Base-by-base conservation (phyloP, 2,888 invertebrate genomes). In the Noctua janthina region DNA sequence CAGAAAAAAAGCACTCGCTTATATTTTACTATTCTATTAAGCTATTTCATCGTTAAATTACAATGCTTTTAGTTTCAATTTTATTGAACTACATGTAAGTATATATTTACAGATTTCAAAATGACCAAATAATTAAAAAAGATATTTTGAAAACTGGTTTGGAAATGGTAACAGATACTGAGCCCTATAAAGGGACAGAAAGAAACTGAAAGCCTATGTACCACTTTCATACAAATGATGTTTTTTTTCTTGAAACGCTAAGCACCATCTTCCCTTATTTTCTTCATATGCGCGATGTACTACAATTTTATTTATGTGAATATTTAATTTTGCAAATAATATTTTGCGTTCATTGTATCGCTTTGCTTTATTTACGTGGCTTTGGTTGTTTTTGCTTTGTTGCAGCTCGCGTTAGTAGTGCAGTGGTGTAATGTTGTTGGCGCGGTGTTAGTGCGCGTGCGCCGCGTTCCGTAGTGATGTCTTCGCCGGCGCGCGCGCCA, bases 301-400 rank as follows among this genome's bases (percentile, higher is more conserved):
- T 80, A 89, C 56, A 82, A 85, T 88, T 87, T 83, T 86, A 88
- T 91, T 87, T 90, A 91, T 92, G 84, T 84, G 68, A 82, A 74
- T 84, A 82, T 89, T 88, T 83, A 85, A 76, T 89, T 89, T 87
- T 86, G 82, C 87, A 74, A 83, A 70, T 89, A 91, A 75, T 84
- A 56, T 88, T 92, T 93, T 93, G 92, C 93, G 86, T 90, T 82
- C 69, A 76, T 86, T 79, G 80, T 85, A 74, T 90, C 79, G 94
- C 93, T 94, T 94, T 88, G 96, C 96, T 96, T 95, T 94, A 96
- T 96, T 96, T 95, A 96, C 89, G 95, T 94, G 93, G 96, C 96
- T 96, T 95, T 93, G 93, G 94, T 95, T 93, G 95, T 94, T 92
- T 95, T 90, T 95, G 93, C 94, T 95, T 90, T 96, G 96, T 96